Percentiles rank a stretch among this genome's conserved stretches.
These are phyloP conservation scores for Hypena proboscidalis DNA, from an alignment of 2,888 invertebrate genomes.

Conservation along the genomic window DNA sequence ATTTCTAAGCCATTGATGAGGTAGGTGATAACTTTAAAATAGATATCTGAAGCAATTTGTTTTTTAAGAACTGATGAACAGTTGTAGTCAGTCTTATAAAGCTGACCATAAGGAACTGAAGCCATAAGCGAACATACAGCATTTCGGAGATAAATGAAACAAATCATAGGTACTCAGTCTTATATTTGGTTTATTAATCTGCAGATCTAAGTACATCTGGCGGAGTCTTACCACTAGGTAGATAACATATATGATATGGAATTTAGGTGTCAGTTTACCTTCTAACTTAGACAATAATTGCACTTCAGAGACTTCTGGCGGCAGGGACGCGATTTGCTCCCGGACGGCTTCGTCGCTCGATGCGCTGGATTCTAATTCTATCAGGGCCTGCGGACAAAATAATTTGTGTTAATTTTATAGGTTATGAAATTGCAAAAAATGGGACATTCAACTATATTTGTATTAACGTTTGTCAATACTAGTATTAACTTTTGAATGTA, in stretches of 20 bases:
- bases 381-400: constrained; percentile 80
- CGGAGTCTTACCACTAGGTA: constrained; percentile 17
- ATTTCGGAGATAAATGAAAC: constrained; percentile 39
- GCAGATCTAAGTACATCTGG: constrained; percentile 12
- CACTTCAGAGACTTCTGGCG: constrained; percentile 97
- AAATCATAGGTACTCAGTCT: constrained; percentile 17
- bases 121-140: constrained; percentile 4
- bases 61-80: no score
- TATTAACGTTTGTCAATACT: no score
- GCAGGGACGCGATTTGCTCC: constrained; percentile 96
- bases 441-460: no score
- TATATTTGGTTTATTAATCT: constrained; percentile 17
- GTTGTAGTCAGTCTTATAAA: no score
- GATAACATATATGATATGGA: constrained; percentile 35
- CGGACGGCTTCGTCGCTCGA: constrained; percentile 97
- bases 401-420: not conserved
- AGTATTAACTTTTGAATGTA: no score
- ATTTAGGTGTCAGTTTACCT: constrained; percentile 82
- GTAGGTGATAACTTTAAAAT: no score
- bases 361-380: constrained; percentile 96
- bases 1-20: no score
- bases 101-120: not conserved
- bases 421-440: no score
- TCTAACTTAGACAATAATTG: constrained; percentile 93
- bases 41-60: no score